Evolutionary conservation across 2,888 invertebrate genomes (phyloP).

Genomic region (Uropetala carovei): DNA sequence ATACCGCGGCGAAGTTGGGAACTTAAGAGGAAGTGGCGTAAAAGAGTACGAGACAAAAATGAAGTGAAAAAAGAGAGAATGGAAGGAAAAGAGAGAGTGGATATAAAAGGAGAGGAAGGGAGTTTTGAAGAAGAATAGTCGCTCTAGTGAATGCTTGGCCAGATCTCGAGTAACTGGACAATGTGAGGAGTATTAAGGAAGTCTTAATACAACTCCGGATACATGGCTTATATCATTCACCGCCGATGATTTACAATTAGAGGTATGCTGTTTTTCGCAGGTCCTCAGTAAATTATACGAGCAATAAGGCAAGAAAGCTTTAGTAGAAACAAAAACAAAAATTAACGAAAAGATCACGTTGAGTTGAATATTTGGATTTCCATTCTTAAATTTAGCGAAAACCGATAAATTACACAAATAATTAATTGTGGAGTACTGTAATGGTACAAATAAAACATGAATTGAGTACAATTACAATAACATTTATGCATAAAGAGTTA

Average conservation of each 20-base stretch:
- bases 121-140: not conserved
- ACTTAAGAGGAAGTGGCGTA: not conserved
- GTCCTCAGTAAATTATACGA: not conserved
- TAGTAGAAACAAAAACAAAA: too few species aligned
- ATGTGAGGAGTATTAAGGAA: not conserved
- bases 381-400: too few species aligned
- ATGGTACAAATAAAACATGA: too few species aligned
- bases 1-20: conserved; percentile 41
- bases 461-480: too few species aligned
- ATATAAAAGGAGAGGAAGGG: not conserved
- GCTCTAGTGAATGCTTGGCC: not conserved
- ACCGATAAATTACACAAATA: too few species aligned
- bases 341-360: too few species aligned
- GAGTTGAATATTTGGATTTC: too few species aligned
- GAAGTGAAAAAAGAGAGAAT: not conserved
- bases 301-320: not conserved
- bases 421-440: too few species aligned
- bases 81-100: not conserved
- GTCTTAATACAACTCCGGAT: not conserved
- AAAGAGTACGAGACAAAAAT: not conserved
- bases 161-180: not conserved
- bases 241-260: not conserved
- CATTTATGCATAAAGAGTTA: too few species aligned
- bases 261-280: not conserved
- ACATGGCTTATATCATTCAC: not conserved